phyloP scores from a whole-genome alignment of 2,797 vertebrate genomes.

The Chrysolophus pictus region DNA sequence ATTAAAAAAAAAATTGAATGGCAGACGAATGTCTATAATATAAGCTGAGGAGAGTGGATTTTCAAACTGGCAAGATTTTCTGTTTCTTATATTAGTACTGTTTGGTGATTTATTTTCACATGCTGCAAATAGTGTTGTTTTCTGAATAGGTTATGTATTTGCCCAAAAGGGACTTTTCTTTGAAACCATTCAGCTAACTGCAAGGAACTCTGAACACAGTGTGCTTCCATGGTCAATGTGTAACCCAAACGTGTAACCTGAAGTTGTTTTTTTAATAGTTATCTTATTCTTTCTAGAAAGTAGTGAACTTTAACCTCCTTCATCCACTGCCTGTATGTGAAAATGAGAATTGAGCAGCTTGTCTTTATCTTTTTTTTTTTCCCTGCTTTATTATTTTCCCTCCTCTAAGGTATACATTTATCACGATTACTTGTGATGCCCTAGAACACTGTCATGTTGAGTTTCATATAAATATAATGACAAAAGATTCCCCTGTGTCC shows the following conservation, averaged over 20 bases:
- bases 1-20: not conserved
- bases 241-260: slow-evolving; percentile 26
- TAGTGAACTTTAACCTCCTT: not conserved
- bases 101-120: not conserved
- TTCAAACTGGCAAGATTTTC: not conserved
- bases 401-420: not conserved
- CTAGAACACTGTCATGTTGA: not conserved
- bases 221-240: not conserved
- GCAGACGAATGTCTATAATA: not conserved
- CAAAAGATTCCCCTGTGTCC: not conserved
- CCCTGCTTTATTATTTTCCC: not conserved
- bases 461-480: not conserved
- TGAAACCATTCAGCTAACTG: slow-evolving; percentile 10
- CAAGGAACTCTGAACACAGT: not conserved
- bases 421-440: not conserved
- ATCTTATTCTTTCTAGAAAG: not conserved
- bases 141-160: slow-evolving; percentile 39
- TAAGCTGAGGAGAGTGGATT: not conserved
- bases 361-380: not conserved
- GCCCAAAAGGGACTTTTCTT: slow-evolving; percentile 37
- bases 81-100: not conserved
- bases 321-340: not conserved
- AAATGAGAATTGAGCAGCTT: not conserved
- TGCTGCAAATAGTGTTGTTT: not conserved
- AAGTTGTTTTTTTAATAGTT: not conserved